Evolutionary conservation across 2,797 vertebrate species (phyloP).

Genomic region (Bradypus variegatus): DNA sequence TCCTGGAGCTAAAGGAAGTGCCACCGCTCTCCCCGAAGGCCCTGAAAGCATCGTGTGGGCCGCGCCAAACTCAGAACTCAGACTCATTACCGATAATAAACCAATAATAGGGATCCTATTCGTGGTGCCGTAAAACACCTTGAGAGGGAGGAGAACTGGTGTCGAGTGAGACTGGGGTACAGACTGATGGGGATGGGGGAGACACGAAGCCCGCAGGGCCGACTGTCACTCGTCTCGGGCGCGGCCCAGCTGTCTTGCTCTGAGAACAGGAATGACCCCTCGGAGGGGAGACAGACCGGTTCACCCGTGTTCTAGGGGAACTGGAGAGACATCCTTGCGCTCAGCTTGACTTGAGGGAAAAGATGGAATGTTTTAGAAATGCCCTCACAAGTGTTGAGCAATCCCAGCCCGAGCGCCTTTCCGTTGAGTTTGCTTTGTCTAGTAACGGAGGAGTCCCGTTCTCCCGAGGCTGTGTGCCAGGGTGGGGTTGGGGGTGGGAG

Average conservation of each 20-base stretch:
- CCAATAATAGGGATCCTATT: neutral
- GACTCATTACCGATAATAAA: neutral
- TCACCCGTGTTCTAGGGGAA: neutral
- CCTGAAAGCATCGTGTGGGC: neutral
- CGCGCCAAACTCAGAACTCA: neutral
- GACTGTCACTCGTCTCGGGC: rapidly evolving
- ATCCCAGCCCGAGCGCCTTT: neutral
- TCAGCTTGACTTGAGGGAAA: neutral
- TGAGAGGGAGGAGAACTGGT: neutral
- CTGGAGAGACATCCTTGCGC: neutral
- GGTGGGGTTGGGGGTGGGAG: too few relatives aligned
- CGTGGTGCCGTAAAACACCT: neutral
- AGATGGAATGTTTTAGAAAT: neutral
- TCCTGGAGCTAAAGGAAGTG: neutral
- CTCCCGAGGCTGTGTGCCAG: neutral
- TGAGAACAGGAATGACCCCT: neutral
- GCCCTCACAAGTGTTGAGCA: neutral
- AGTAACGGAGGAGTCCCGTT: rapidly evolving
- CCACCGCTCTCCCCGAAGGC: too few relatives aligned
- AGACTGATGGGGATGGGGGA: too few relatives aligned
- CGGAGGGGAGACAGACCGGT: neutral
- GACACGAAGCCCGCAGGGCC: rapidly evolving
- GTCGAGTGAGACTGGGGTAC: neutral
- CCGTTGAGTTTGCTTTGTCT: neutral
- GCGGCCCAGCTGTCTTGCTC: neutral